Conservation (phyloP, 1,140 invertebrate species). For the Drosophila navojoa region DNA sequence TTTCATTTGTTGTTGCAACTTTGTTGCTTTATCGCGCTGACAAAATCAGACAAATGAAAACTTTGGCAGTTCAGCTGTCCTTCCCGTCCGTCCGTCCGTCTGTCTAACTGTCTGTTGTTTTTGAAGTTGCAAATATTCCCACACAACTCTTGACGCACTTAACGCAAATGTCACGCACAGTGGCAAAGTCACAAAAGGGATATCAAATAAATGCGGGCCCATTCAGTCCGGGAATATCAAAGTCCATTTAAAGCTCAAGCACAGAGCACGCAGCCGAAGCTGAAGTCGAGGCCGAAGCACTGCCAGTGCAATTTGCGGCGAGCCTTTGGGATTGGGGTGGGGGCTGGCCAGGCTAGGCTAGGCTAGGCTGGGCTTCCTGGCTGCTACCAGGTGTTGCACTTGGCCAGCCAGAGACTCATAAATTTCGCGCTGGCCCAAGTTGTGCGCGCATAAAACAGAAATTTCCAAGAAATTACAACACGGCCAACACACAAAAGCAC, state of each 20-base stretch:
- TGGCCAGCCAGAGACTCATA: conserved; percentile 66
- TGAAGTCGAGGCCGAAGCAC: not conserved
- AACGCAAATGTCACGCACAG: conserved; percentile 81
- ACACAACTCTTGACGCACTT: conserved; percentile 66
- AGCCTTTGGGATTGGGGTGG: conserved; percentile 28
- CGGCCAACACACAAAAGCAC: conserved; percentile 55
- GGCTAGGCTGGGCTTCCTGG: conserved; percentile 20
- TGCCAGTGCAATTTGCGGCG: conserved; percentile 39
- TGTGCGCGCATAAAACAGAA: conserved; percentile 71
- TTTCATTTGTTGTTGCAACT: conserved; percentile 71
- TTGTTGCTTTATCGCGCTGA: conserved; percentile 54
- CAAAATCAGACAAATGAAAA: conserved; percentile 69
- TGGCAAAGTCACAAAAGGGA: conserved; percentile 71
- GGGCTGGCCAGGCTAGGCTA: conserved; percentile 12
- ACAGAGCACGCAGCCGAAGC: not conserved
- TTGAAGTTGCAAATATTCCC: conserved; percentile 56
- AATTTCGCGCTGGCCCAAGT: conserved; percentile 69
- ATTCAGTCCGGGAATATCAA: conserved; percentile 53
- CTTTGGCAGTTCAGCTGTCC: conserved; percentile 39
- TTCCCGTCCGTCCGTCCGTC: not conserved
- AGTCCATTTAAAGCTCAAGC: conserved; percentile 37
- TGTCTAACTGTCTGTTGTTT: not conserved
- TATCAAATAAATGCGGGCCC: conserved; percentile 76
- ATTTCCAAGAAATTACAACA: conserved; percentile 81
- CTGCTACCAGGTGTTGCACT: conserved; percentile 77